A percentile compares a stretch with the other conserved stretches of the same genome.
Conservation (phyloP, 2,113 vertebrate species). For the Paedocypris sp. region DNA sequence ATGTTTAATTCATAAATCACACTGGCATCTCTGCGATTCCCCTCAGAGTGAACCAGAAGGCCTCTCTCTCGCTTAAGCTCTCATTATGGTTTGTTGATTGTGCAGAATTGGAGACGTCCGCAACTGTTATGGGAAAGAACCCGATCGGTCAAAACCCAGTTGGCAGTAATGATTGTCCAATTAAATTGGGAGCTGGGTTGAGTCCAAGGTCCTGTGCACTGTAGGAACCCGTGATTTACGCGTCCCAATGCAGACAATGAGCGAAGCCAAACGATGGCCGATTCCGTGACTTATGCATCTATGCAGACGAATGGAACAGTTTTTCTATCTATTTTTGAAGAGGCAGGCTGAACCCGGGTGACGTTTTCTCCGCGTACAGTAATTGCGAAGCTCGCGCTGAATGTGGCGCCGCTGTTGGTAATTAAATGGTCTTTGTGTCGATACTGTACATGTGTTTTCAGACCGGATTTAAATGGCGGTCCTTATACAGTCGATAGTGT, state of each 20-base stretch:
- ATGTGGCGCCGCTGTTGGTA: neutral
- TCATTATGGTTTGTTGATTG: slow-evolving; percentile 47
- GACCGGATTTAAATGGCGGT: neutral
- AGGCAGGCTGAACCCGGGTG: neutral
- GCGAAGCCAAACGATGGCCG: slow-evolving; percentile 4
- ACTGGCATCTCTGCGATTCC: slow-evolving; percentile 37
- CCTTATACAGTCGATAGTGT: neutral
- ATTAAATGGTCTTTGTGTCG: neutral
- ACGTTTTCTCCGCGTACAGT: neutral
- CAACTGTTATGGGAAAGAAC: slow-evolving; percentile 37
- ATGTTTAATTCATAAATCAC: slow-evolving; percentile 44
- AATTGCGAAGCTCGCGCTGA: too few relatives aligned
- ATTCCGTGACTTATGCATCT: slow-evolving; percentile 17
- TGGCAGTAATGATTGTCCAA: slow-evolving; percentile 27
- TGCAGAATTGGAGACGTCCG: slow-evolving; percentile 30
- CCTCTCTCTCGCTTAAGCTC: slow-evolving; percentile 38
- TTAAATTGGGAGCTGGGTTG: slow-evolving; percentile 26
- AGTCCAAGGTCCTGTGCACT: slow-evolving; percentile 18
- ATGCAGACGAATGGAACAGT: neutral
- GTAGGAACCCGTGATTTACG: slow-evolving; percentile 34
- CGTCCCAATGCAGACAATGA: slow-evolving; percentile 24
- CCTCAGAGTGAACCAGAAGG: slow-evolving; percentile 36
- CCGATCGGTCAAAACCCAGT: slow-evolving; percentile 37
- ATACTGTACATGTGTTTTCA: neutral
- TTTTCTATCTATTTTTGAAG: neutral